phyloP scores from a whole-genome alignment of 1,140 invertebrate species.

The Diuraphis noxia region DNA sequence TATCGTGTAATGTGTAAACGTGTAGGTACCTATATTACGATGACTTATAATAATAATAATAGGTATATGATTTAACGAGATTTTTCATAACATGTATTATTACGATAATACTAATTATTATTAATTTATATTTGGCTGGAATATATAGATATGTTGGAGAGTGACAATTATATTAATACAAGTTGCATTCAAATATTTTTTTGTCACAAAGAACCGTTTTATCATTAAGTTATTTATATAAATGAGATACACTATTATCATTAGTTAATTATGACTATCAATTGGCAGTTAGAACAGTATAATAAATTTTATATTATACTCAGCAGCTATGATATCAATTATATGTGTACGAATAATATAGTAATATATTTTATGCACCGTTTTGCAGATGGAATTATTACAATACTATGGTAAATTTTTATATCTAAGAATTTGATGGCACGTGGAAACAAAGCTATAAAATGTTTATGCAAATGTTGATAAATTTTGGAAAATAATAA shows the following conservation, averaged over 20 bases:
- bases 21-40: too few relatives aligned
- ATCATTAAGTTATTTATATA: background rate
- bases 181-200: background rate
- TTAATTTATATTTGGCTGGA: too few relatives aligned
- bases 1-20: too few relatives aligned
- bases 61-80: too few relatives aligned
- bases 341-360: too few relatives aligned
- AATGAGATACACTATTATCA: background rate
- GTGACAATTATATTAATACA: background rate
- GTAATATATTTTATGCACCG: background rate
- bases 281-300: background rate
- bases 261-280: constrained; percentile 6
- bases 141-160: background rate
- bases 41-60: too few relatives aligned
- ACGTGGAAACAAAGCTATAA: background rate
- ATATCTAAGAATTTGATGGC: background rate
- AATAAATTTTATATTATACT: too few relatives aligned
- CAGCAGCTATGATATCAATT: too few relatives aligned
- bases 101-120: too few relatives aligned
- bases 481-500: background rate
- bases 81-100: too few relatives aligned
- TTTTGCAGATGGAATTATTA: background rate
- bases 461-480: background rate
- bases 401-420: background rate
- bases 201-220: background rate